These are phyloP conservation scores for Drosophila lacertosa DNA, from an alignment of 1,140 invertebrate genomes.

Conservation along the genomic window DNA sequence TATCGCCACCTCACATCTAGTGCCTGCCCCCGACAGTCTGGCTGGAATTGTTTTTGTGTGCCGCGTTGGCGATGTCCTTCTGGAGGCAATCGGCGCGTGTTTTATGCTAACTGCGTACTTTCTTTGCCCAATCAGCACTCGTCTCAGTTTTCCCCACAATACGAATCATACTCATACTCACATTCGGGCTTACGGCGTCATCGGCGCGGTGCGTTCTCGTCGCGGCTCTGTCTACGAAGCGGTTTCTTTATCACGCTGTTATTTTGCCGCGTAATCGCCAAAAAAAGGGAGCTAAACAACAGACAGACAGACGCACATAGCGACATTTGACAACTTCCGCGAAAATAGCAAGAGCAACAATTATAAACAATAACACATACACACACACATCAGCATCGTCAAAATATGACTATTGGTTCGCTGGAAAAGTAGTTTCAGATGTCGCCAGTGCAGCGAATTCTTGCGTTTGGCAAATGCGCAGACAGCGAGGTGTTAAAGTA, in stretches of 20 bases:
- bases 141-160: constrained; percentile 10
- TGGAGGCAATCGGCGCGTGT: neutral
- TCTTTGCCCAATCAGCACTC: constrained; percentile 38
- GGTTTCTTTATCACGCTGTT: constrained; percentile 58
- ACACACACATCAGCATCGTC: constrained; percentile 20
- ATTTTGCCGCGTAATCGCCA: constrained; percentile 40
- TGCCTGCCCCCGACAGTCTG: neutral
- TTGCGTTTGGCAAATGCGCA: constrained; percentile 28
- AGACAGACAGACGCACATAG: neutral
- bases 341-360: constrained; percentile 32
- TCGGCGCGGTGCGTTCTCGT: neutral
- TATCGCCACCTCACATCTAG: too few species aligned
- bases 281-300: constrained; percentile 8
- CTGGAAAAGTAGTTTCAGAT: constrained; percentile 47
- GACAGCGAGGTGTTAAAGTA: constrained; percentile 47
- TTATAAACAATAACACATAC: constrained; percentile 54
- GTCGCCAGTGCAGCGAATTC: constrained; percentile 55
- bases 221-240: constrained; percentile 33
- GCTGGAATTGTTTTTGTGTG: neutral
- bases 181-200: constrained; percentile 2
- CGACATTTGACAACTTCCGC: constrained; percentile 55
- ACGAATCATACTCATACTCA: constrained; percentile 13
- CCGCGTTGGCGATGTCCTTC: neutral
- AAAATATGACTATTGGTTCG: constrained; percentile 43
- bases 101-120: constrained; percentile 43